Base-by-base conservation (phyloP, 2,888 invertebrate species). In the Gordius sp. region DNA sequence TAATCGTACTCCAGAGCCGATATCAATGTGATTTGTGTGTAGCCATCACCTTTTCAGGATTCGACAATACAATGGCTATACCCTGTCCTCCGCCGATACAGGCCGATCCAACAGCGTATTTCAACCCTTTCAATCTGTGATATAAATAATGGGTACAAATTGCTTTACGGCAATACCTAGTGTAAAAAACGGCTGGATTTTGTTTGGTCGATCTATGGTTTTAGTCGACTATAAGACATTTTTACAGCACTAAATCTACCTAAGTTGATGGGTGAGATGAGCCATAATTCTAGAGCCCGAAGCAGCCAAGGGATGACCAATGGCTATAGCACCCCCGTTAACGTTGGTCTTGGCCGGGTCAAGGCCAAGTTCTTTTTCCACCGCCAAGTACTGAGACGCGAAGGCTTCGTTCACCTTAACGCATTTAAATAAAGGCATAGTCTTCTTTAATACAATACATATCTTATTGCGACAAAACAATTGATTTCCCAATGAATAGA, bases 81-180 rank as follows among this genome's bases (percentile, higher is more conserved):
- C 93, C 93, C 72, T 93, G 91, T 1, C 93, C 93, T 52, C 93
- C 93, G 27, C 93, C 93, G 71, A 97, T 93, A 69, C 93, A 97
- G 0, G 93, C 93, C 1, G 89, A 80, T 8, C 91, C 93, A 66
- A 97, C 79, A 28, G 78, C 89, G 60, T 80, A 77, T 69, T 84
- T 86, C 26, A 78, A 76, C 54, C 80, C 79, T 61, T 80, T 79
- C 61, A 85, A 78, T 20, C 47, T 47, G 4, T n/a, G 60, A 52
- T 41, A 41, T 20, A n/a, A n/a, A n/a, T n/a, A n/a, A n/a, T n/a
- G n/a, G n/a, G n/a, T n/a, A n/a, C n/a, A 39, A 39, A 39, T 16
- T 39, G n/a, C 13, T n/a, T 13, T 39, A 39, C n/a, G 13, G n/a
- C 13, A 39, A 16, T 39, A 16, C 16, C n/a, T 13, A 13, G n/a